Base-by-base conservation (phyloP, 2,113 vertebrate species). In the Pipa parva region DNA sequence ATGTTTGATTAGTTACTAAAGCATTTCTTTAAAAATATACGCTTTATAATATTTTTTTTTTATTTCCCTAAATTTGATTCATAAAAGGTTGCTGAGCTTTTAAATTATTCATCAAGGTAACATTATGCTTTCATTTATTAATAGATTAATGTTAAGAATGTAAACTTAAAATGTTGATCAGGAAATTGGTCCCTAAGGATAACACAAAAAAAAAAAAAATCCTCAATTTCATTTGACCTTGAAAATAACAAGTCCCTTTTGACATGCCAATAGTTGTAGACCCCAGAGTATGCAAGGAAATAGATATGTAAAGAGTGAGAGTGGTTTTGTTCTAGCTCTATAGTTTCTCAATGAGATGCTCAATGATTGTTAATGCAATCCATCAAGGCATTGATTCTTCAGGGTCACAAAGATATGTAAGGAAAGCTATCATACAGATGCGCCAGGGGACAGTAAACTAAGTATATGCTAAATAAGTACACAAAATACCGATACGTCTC, bases 351-450 rank as follows among this genome's bases (percentile, higher is more conserved):
- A 71, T 76, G 78, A 87, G 85, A 81, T 73, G 82, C 80, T 84
- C 76, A 83, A 81, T 79, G 73, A 74, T 73, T 78, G 78, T 85
- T 78, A 84, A 78, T 82, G 81, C 75, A 80, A 89, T 89, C 84
- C 82, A 92, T 90, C 81, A 88, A 79, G 72, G 67, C 78, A 88
- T 83, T 82, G 85, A 89, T 87, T 81, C 73, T 71, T 27, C 73
- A 59, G 75, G 80, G 79, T 81, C 81, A 77, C 46, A 59, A 75
- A 78, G 75, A 81, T 79, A 75, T 66, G 78, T 71, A 77, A 75
- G 73, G 73, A 79, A 82, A 78, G 73, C 74, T 79, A 22, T 59
- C 72, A 69, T 62, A 75, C 63, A 79, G 63, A 70, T 52, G 55
- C 33, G 69, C 51, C 69, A 62, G 21, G 59, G 73, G 74, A 55